phyloP scores from a whole-genome alignment of 2,797 vertebrate species.

The Acestrorhynchus altus region DNA sequence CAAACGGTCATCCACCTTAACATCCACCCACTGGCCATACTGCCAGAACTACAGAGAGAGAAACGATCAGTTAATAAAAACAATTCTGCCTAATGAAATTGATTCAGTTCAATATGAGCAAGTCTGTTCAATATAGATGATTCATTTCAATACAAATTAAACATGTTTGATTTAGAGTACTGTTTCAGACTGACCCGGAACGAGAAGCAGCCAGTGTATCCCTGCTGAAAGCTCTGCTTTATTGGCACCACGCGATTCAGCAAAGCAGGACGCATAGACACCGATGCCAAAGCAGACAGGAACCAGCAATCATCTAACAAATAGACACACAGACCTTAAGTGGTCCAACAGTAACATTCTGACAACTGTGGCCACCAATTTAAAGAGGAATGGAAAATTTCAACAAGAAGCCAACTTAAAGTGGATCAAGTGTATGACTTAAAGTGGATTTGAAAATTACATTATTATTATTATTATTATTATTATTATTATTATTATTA shows the following conservation, averaged over 20 bases:
- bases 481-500: too few relatives aligned
- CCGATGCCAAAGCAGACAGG: slow-evolving; percentile 78
- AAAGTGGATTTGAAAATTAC: neutral
- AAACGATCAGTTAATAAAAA: neutral
- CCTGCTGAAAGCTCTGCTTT: slow-evolving; percentile 70
- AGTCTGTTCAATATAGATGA: neutral
- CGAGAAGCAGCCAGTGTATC: slow-evolving; percentile 75
- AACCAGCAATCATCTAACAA: slow-evolving; percentile 82
- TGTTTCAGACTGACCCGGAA: slow-evolving; percentile 72
- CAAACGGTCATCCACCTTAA: slow-evolving; percentile 77
- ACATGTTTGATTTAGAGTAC: too few relatives aligned
- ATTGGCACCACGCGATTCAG: slow-evolving; percentile 75
- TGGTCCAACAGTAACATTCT: too few relatives aligned
- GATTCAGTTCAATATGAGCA: neutral
- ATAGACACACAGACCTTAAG: slow-evolving; percentile 3
- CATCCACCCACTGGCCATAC: slow-evolving; percentile 79
- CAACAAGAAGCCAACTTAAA: too few relatives aligned
- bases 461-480: neutral
- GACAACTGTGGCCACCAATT: too few relatives aligned
- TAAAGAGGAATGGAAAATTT: too few relatives aligned
- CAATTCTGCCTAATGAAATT: neutral
- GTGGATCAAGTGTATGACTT: neutral
- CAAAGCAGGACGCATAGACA: slow-evolving; percentile 70
- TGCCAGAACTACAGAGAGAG: slow-evolving; percentile 78
- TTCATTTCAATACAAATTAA: neutral